Evolutionary conservation across 2,113 vertebrate species (phyloP).

Genomic region (Sinocyclocheilus anshuiensis): DNA sequence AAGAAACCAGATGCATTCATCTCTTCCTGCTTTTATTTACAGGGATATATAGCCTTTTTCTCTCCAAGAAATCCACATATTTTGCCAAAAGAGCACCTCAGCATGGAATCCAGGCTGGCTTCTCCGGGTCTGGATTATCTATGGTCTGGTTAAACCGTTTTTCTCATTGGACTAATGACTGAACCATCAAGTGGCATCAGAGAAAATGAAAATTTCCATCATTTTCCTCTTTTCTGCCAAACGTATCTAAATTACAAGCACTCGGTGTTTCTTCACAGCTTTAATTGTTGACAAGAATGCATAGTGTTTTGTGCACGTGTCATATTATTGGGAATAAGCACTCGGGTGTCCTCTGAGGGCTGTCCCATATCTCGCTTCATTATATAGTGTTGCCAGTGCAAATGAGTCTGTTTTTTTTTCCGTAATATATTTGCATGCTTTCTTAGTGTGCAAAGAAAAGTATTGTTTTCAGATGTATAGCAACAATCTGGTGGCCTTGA

Average conservation of each 20-base stretch:
- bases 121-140: slow-evolving; percentile 62
- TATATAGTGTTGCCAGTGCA: slow-evolving; percentile 37
- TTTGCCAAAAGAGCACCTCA: slow-evolving; percentile 65
- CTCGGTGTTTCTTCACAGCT: slow-evolving; percentile 16
- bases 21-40: slow-evolving; percentile 61
- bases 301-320: slow-evolving; percentile 57
- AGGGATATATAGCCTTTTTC: slow-evolving; percentile 57
- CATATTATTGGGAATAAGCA: slow-evolving; percentile 44
- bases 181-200: slow-evolving; percentile 60
- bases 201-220: slow-evolving; percentile 63
- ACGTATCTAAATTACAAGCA: slow-evolving; percentile 59
- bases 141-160: slow-evolving; percentile 67
- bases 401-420: neutral
- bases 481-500: slow-evolving; percentile 6
- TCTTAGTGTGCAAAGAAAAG: slow-evolving; percentile 11
- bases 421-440: slow-evolving; percentile 9
- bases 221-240: slow-evolving; percentile 38
- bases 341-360: slow-evolving; percentile 42
- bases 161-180: slow-evolving; percentile 65
- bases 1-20: slow-evolving; percentile 55
- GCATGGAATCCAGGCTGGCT: slow-evolving; percentile 61
- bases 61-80: slow-evolving; percentile 61
- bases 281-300: slow-evolving; percentile 68
- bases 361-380: slow-evolving; percentile 42
- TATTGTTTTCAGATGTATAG: neutral